phyloP scores from a whole-genome alignment of 2,113 vertebrate species.

The Xyrauchen texanus region DNA sequence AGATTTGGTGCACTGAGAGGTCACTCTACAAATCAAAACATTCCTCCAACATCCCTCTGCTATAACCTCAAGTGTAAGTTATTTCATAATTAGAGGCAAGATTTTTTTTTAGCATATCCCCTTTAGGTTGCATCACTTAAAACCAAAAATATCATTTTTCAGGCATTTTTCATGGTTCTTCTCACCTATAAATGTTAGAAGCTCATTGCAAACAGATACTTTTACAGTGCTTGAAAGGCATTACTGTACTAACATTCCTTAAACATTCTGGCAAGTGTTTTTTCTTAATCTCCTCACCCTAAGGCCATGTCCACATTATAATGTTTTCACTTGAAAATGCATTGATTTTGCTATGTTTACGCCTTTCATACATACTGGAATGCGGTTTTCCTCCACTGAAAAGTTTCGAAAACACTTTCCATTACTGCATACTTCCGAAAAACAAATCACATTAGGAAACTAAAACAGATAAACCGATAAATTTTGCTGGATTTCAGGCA shows the following conservation, averaged over 20 bases:
- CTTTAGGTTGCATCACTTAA: slow-evolving; percentile 67
- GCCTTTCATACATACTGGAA: no score
- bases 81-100: slow-evolving; percentile 82
- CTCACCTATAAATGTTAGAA: neutral
- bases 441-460: no score
- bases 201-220: neutral
- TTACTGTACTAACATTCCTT: neutral
- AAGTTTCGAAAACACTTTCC: no score
- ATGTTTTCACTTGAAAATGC: no score
- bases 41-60: slow-evolving; percentile 84
- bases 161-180: neutral
- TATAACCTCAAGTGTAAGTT: slow-evolving; percentile 86
- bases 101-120: slow-evolving; percentile 69
- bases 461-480: no score
- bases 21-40: slow-evolving; percentile 84
- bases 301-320: no score
- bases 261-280: neutral
- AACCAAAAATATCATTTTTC: neutral
- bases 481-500: neutral
- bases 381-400: no score
- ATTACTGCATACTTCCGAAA: no score
- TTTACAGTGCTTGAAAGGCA: neutral
- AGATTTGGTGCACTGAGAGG: slow-evolving; percentile 83
- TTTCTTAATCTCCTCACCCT: no score
- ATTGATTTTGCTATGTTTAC: no score